Percentiles rank a stretch among this genome's conserved stretches.
phyloP scores from a whole-genome alignment of 2,888 invertebrate genomes.

The Thymelicus lineola region DNA sequence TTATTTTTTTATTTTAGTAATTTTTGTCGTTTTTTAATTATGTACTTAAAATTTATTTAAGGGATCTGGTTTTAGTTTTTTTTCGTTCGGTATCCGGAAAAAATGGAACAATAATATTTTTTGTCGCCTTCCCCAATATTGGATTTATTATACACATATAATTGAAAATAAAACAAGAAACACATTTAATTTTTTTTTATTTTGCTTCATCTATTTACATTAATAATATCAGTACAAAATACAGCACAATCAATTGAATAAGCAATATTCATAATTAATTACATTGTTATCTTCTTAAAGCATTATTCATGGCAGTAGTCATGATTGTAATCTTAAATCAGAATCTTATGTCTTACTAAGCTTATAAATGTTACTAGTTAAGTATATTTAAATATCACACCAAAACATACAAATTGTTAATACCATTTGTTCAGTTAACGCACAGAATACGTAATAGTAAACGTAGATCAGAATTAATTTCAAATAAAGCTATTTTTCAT shows the following conservation, averaged over 20 bases:
- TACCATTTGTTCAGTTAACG: conserved; percentile 43
- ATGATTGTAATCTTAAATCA: conserved; percentile 16
- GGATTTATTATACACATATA: neutral
- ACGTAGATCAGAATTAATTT: conserved; percentile 2
- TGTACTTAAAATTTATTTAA: too few species aligned
- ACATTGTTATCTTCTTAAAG: conserved; percentile 35
- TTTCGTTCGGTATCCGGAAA: too few species aligned
- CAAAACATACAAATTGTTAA: conserved; percentile 53
- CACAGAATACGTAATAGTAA: too few species aligned
- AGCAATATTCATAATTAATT: conserved; percentile 26
- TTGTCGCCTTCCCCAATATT: too few species aligned
- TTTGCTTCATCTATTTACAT: conserved; percentile 45
- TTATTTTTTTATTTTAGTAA: too few species aligned
- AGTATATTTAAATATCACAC: conserved; percentile 72
- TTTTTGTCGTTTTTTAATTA: too few species aligned
- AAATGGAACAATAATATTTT: too few species aligned
- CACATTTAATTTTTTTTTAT: neutral
- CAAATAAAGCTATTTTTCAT: conserved; percentile 6
- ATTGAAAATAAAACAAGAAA: neutral
- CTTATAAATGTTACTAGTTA: conserved; percentile 37
- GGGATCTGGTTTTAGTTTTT: too few species aligned
- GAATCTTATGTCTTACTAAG: conserved; percentile 28
- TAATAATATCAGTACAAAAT: conserved; percentile 42
- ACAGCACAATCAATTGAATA: conserved; percentile 36
- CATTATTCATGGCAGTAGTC: conserved; percentile 30